Conservation (phyloP, 1,140 invertebrate genomes). For the Bradysia coprophila region DNA sequence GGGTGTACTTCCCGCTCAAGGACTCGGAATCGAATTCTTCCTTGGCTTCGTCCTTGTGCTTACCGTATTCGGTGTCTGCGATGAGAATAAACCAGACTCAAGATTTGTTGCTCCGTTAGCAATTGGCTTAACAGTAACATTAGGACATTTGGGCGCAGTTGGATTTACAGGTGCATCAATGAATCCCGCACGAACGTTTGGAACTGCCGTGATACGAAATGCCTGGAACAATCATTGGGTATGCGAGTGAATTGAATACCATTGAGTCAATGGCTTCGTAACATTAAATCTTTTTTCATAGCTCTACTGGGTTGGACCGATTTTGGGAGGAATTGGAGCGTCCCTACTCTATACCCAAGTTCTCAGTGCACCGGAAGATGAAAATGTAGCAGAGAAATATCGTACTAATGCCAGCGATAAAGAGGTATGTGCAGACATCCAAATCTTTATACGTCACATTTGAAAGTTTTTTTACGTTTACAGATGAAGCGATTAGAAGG, state of each 20-base stretch:
- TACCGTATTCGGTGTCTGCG: conserved; percentile 73
- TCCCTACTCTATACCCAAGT: conserved; percentile 47
- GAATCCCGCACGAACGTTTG: conserved; percentile 77
- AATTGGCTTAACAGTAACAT: conserved; percentile 72
- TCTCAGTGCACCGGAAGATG: conserved; percentile 8
- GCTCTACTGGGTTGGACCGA: conserved; percentile 78
- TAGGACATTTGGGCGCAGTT: conserved; percentile 74
- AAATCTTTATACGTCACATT: too few species aligned
- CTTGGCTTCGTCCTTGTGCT: conserved; percentile 76
- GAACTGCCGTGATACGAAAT: conserved; percentile 59
- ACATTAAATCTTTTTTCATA: conserved; percentile 18
- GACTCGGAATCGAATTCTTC: conserved; percentile 75
- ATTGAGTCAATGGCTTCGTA: too few species aligned
- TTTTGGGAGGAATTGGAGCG: conserved; percentile 58
- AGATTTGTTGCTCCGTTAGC: conserved; percentile 69
- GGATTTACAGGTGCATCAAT: conserved; percentile 71
- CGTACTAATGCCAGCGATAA: conserved; percentile 22
- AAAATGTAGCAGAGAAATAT: conserved; percentile 17
- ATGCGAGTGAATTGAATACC: not conserved
- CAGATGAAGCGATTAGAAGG: too few species aligned
- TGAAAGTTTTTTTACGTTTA: too few species aligned
- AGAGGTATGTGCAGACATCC: too few species aligned
- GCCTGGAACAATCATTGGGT: conserved; percentile 68
- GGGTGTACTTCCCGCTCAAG: conserved; percentile 44
- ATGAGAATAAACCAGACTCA: conserved; percentile 40